Evolutionary conservation across 2,113 vertebrate species (phyloP), one percentile per base, ranked within the genome.

Genomic region (Eretmodus cyanostictus): DNA sequence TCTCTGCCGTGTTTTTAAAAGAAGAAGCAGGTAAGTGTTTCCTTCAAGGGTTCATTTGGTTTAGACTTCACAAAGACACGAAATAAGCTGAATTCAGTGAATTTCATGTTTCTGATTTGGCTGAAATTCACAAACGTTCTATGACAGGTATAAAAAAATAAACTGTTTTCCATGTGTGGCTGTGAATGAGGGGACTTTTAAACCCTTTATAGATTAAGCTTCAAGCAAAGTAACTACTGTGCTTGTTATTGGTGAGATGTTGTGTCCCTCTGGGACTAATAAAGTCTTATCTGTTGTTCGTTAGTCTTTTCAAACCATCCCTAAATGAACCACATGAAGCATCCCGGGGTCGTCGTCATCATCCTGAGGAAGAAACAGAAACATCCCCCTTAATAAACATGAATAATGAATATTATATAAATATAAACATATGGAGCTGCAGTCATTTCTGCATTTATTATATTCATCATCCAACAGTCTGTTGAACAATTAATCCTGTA

Each of bases 241-340:
- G 11, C 11, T 10, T 66, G 17, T 86, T 81, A 61, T 3, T 71
- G 27, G 10, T 36, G 68, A 42, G 63, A 12, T 89, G 38, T 49
- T 10, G 73, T 38, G 9, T 80, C 51, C 54, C 31, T 1, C 9
- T 79, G 80, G 63, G 51, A 61, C 81, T 45, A 40, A 57, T 82
- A 38, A 82, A 45, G 54, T 57, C 63, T 59, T 31, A 36, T 51
- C 24, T 4, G n/a, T 3, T 79, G n/a, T 16, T 10, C 3, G 9
- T 68, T 59, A 1, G n/a, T 34, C 13, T 61, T 63, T 83, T 98
- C 93, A 98, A 38, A 98, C 97, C 90, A 97, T 93, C 85, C 98
- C 97, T 1, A 99, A 97, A 90, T 98, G 97, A 84, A 98, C 96
- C 5, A 98, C 95, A 89, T 95, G 96, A 40, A 99, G 95, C 84